phyloP scores from a whole-genome alignment of 2,888 invertebrate species.

The Cremastinae sp. region DNA sequence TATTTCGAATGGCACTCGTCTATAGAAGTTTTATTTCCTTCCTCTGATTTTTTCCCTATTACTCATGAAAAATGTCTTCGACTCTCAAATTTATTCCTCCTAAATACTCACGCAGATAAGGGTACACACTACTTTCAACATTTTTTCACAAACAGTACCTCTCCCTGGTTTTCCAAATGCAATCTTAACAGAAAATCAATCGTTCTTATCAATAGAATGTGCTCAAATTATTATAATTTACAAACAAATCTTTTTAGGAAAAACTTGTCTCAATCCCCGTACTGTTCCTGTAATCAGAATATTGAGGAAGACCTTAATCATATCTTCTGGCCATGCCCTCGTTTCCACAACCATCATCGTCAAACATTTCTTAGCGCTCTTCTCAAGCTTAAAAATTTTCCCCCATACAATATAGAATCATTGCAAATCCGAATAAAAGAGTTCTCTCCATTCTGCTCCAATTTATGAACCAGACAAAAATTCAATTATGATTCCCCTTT shows the following conservation, averaged over 20 bases:
- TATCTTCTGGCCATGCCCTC: no score
- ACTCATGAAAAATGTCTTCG: background rate
- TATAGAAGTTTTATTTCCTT: background rate
- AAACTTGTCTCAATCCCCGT: background rate
- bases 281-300: background rate
- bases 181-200: constrained; percentile 10
- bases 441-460: no score
- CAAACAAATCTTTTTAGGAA: constrained; percentile 11
- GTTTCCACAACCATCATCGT: background rate
- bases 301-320: constrained; percentile 4
- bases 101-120: background rate
- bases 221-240: constrained; percentile 18
- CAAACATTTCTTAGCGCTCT: background rate
- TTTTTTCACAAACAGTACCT: background rate
- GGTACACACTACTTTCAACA: constrained; percentile 16
- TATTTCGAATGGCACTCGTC: background rate
- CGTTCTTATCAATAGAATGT: constrained; percentile 16
- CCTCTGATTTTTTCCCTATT: constrained; percentile 21
- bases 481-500: no score
- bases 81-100: background rate
- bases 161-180: constrained; percentile 19
- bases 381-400: background rate
- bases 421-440: constrained; percentile 3
- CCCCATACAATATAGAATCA: constrained; percentile 30
- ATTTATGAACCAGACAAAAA: no score